Evolutionary conservation across 2,888 invertebrate species (phyloP).

Genomic region (Polydesmus complanatus): DNA sequence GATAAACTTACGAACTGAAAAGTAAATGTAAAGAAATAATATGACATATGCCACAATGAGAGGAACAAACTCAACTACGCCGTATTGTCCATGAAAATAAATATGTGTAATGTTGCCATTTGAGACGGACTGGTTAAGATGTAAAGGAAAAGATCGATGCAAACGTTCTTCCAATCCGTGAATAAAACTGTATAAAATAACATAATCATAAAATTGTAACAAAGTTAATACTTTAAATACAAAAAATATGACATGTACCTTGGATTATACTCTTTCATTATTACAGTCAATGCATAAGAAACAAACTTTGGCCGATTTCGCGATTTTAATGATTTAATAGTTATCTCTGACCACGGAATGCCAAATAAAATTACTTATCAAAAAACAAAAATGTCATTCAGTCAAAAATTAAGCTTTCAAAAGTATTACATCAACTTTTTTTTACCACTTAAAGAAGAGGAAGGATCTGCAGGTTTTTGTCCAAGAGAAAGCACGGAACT

Average conservation of each 20-base stretch:
- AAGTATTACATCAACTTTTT: not conserved
- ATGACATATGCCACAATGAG: conserved; percentile 68
- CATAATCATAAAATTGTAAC: not conserved
- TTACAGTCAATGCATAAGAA: conserved; percentile 78
- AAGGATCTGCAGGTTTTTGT: conserved; percentile 5
- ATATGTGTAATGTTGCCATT: conserved; percentile 43
- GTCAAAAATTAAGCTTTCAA: not conserved
- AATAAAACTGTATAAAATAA: conserved; percentile 49
- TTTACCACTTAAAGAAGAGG: not conserved
- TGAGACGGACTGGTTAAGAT: conserved; percentile 8
- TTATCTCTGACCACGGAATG: conserved; percentile 75
- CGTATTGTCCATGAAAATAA: conserved; percentile 79
- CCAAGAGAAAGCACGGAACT: conserved; percentile 45
- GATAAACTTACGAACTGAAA: conserved; percentile 55
- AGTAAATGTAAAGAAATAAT: conserved; percentile 83
- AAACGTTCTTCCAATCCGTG: conserved; percentile 44
- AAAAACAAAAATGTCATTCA: conserved; percentile 6
- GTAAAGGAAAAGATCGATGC: conserved; percentile 23
- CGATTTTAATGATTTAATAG: conserved; percentile 74
- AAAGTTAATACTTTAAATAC: conserved; percentile 1
- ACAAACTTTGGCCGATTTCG: conserved; percentile 69
- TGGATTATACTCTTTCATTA: conserved; percentile 62
- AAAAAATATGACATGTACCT: conserved; percentile 37
- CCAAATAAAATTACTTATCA: conserved; percentile 72
- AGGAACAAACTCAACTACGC: conserved; percentile 69